phyloP scores from a whole-genome alignment of 2,113 vertebrate genomes.

The Callipepla squamata region DNA sequence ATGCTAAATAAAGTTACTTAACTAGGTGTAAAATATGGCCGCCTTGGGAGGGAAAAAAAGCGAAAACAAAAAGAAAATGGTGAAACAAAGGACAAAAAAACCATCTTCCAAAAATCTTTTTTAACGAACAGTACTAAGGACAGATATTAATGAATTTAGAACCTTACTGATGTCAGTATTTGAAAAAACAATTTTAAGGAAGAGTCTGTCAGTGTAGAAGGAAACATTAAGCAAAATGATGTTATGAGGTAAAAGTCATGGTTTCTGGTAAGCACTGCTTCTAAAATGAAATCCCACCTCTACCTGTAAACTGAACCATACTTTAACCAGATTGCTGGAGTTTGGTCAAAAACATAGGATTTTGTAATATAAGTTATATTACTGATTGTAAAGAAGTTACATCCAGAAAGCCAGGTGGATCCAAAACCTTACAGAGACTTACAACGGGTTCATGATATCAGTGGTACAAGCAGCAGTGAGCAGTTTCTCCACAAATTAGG shows the following conservation, averaged over 20 bases:
- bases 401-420: not conserved
- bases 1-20: not conserved
- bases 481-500: not conserved
- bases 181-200: not conserved
- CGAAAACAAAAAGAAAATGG: not conserved
- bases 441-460: not conserved
- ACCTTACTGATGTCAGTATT: not conserved
- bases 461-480: not conserved
- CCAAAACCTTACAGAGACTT: not conserved
- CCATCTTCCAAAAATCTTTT: not conserved
- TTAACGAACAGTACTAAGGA: not conserved
- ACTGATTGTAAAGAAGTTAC: not conserved
- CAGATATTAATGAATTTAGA: not conserved
- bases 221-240: not conserved
- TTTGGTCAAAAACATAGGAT: not conserved
- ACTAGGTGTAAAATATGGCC: not conserved
- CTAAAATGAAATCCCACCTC: not conserved
- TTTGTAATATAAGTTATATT: not conserved
- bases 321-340: not conserved
- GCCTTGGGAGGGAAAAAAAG: not conserved
- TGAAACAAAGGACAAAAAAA: not conserved
- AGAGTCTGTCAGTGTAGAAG: not conserved
- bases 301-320: not conserved
- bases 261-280: not conserved
- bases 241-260: not conserved